Evolutionary conservation across 2,113 vertebrate genomes (phyloP), one percentile per base, ranked within the genome.

Genomic region (Cynoglossus semilaevis): DNA sequence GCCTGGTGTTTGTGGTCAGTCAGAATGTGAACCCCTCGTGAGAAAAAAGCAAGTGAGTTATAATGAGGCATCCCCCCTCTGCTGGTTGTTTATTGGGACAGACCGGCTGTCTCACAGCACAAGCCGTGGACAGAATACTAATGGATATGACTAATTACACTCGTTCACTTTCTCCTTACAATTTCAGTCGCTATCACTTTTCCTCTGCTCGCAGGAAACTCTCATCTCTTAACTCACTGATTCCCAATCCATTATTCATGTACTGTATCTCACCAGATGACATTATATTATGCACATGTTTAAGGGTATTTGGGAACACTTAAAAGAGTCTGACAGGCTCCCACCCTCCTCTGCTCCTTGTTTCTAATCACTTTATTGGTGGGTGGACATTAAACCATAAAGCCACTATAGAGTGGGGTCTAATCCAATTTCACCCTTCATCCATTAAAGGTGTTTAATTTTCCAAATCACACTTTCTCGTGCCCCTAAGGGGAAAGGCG

Each of bases 1-100:
- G 58, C 63, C 77, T 44, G 70, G 80, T 79, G 80, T 76, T 81
- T 81, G 63, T 56, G 76, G 71, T 81, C 77, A 51, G 70, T 57
- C 70, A 74, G 83, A 85, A 88, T 85, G 80, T 83, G 76, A 81
- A 76, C 78, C 67, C 71, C 1, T 68, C 51, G 68, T 69, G 70
- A 77, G 74, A 73, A 61, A 75, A 76, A 67, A 75, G 49, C 52
- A 62, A 62, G 57, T 62, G 71, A 68, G 63, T 77, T 71, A 77
- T 85, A 81, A 86, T 80, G 80, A 82, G 71, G 58, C 71, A 47
- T 63, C 66, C 74, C 82, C 76, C 78, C 78, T 74, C 76, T 70
- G 78, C 74, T 29, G 70, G 59, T 78, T 86, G 80, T 88, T 83
- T 87, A 77, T 84, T 89, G 85, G 70, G 79, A 80, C 76, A 56